phyloP scores from a whole-genome alignment of 2,797 vertebrate species.

The Lithobates sylvaticus region DNA sequence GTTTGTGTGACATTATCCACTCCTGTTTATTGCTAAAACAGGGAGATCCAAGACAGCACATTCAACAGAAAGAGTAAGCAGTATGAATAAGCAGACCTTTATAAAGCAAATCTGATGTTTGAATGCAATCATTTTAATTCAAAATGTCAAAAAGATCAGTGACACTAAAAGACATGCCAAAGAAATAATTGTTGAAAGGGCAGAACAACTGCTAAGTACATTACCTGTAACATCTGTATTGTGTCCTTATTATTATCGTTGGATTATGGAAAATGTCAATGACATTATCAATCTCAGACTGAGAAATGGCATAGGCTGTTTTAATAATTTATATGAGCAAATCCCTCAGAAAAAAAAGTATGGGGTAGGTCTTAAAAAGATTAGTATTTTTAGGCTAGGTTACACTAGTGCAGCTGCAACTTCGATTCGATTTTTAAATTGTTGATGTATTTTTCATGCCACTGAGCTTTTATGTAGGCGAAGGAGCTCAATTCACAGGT shows the following conservation, averaged over 20 bases:
- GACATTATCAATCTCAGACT: neutral
- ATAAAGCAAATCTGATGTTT: neutral
- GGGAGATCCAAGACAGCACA: neutral
- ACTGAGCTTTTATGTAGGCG: too few species aligned
- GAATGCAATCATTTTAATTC: neutral
- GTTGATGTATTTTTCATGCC: too few species aligned
- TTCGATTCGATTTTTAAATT: too few species aligned
- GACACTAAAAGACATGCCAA: neutral
- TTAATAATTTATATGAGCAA: neutral
- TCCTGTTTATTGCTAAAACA: neutral
- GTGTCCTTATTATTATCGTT: neutral
- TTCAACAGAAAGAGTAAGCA: neutral
- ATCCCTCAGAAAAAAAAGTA: neutral
- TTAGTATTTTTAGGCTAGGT: too few species aligned
- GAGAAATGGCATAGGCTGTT: neutral
- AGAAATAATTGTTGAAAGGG: neutral
- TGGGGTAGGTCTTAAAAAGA: too few species aligned
- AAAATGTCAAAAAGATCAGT: neutral
- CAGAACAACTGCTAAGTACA: neutral
- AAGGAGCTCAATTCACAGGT: too few species aligned
- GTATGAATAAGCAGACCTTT: neutral
- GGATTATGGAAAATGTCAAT: conserved; percentile 10
- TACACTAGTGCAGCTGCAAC: too few species aligned
- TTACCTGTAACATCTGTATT: conserved; percentile 1
- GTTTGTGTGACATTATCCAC: neutral